Evolutionary conservation across 2,797 vertebrate species (phyloP).

Genomic region (Galagoides demidoff): DNA sequence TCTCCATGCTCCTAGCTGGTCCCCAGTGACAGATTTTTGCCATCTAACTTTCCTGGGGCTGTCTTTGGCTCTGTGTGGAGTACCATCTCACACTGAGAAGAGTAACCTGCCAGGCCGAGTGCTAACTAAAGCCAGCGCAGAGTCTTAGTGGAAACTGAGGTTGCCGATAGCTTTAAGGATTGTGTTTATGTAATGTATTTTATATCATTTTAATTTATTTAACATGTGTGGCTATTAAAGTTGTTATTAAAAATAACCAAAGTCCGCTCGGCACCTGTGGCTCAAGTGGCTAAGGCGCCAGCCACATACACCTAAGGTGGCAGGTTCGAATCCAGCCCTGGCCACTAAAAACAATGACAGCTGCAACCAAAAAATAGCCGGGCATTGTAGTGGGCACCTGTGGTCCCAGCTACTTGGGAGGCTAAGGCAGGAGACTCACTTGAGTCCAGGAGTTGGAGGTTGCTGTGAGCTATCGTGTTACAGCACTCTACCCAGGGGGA

Average conservation of each 20-base stretch:
- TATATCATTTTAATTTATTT: slow-evolving; percentile 44
- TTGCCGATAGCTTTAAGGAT: neutral
- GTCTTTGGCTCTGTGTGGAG: neutral
- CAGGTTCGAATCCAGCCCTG: too few relatives aligned
- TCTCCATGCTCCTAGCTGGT: neutral
- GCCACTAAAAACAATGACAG: too few relatives aligned
- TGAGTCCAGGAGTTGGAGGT: too few relatives aligned
- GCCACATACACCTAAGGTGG: too few relatives aligned
- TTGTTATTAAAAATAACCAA: slow-evolving; percentile 34
- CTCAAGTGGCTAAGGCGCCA: too few relatives aligned
- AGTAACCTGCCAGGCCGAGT: neutral
- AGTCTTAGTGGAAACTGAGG: neutral
- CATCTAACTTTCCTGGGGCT: neutral
- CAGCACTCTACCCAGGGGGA: too few relatives aligned
- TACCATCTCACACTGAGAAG: neutral
- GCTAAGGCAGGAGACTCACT: too few relatives aligned
- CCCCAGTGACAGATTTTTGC: neutral
- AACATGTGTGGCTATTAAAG: slow-evolving; percentile 7
- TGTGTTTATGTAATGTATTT: neutral
- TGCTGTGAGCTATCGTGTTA: too few relatives aligned
- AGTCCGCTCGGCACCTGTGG: neutral
- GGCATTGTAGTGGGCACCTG: too few relatives aligned
- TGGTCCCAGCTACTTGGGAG: too few relatives aligned
- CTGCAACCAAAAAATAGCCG: too few relatives aligned
- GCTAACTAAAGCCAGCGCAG: neutral